Percentiles rank a stretch among this genome's conserved stretches.
Evolutionary conservation across 2,797 vertebrate species (phyloP).

Genomic region (Meda fulgida): DNA sequence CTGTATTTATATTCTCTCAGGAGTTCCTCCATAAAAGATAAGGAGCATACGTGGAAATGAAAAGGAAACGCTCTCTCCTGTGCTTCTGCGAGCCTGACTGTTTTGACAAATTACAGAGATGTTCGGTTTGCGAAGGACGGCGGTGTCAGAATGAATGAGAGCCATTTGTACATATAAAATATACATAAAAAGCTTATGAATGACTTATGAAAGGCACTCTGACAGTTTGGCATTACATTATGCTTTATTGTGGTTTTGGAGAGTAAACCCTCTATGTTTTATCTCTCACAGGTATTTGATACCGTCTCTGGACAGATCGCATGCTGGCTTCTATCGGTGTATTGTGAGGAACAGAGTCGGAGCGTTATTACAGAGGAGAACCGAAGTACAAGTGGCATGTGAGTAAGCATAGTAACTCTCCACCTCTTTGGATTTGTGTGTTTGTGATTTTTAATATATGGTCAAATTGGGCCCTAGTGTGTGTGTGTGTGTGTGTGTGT

Average conservation of each 20-base stretch:
- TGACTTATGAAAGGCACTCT: background rate
- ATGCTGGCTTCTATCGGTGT: constrained; percentile 96
- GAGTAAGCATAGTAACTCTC: constrained; percentile 72
- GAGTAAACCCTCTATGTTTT: background rate
- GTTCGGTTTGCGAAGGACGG: background rate
- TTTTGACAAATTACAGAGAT: constrained; percentile 32
- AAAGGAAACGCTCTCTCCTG: background rate
- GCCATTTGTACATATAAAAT: background rate
- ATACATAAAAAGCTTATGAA: background rate
- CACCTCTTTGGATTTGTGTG: background rate
- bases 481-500: constrained; percentile 7
- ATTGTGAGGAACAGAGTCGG: constrained; percentile 95
- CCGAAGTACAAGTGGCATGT: constrained; percentile 98
- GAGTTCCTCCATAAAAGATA: constrained; percentile 21
- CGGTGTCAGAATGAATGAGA: constrained; percentile 1
- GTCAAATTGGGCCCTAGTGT: background rate
- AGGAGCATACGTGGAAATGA: background rate
- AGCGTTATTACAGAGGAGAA: constrained; percentile 92
- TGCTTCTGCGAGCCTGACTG: background rate
- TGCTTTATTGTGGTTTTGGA: background rate
- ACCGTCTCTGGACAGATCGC: constrained; percentile 92
- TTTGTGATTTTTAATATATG: background rate
- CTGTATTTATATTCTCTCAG: constrained; percentile 20
- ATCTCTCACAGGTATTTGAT: constrained; percentile 87
- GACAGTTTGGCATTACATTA: background rate